Evolutionary conservation across 2,888 invertebrate species (phyloP), one percentile per base, ranked within the genome.

Genomic region (Pristionchus fissidentatus): DNA sequence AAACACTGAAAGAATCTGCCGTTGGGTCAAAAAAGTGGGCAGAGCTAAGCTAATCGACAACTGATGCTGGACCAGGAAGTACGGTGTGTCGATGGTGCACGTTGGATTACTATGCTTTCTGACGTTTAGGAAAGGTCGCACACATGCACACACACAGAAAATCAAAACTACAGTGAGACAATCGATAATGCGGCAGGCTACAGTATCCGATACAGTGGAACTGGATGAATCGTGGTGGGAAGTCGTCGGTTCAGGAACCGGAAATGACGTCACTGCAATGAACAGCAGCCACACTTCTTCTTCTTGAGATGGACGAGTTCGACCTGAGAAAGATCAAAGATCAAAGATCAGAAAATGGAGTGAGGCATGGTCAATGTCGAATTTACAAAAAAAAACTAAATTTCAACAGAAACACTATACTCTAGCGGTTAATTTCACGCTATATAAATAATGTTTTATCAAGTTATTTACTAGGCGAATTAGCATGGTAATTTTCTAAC

Each of bases 221-320:
- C 29, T 22, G 49, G 32, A 32, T 10, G 75, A n/a, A 41, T 3
- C 22, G 41, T 49, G 35, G 32, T 10, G 32, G 22, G 70, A 49
- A 32, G 41, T 77, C 75, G 10, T 62, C 46, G 49, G 10, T 49
- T 49, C 38, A 73, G 13, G 38, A 43, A 46, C 38, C 38, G 70
- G 41, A 62, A 26, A 19, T 15, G 10, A 10, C 13, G 81, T 87
- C 85, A 89, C 82, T 88, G 88, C 62, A 89, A 87, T 78, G 88
- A 87, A 85, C 89, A 89, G 85, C 89, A 89, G 46, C 89, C 89
- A 84, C 89, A 89, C 87, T 87, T 88, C 87, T 89, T 89, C 87
- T 86, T 86, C 84, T 89, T 89, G 84, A 89, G 86, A 46, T 89
- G 87, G 55, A 89, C 86, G 60, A 89, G 70, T 52, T 89, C 89